Percentiles rank a stretch among this genome's conserved stretches.
Evolutionary conservation across 2,797 vertebrate genomes (phyloP).

Genomic region (Trachurus trachurus): DNA sequence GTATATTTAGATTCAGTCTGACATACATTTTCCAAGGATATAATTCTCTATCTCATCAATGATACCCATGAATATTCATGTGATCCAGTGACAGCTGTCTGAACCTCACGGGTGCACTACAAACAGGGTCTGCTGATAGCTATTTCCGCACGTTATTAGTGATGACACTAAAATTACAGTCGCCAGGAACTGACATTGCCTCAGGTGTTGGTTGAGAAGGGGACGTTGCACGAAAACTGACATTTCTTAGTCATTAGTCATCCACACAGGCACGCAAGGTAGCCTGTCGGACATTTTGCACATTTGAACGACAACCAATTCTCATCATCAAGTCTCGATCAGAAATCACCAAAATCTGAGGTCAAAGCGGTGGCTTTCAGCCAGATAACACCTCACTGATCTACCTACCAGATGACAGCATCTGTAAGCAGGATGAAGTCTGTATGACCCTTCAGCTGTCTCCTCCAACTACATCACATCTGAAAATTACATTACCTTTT

Average conservation of each 20-base stretch:
- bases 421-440: constrained; percentile 12
- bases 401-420: background rate
- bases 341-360: background rate
- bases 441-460: constrained; percentile 25
- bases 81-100: background rate
- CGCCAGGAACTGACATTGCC: background rate
- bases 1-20: no score
- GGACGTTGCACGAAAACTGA: background rate
- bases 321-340: background rate
- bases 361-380: constrained; percentile 28
- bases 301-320: background rate
- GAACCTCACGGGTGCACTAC: background rate
- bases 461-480: constrained; percentile 24
- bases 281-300: no score
- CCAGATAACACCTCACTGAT: constrained; percentile 7
- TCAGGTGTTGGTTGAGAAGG: background rate
- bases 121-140: background rate
- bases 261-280: no score
- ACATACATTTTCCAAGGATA: no score
- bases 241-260: no score
- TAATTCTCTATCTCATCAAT: no score
- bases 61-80: no score
- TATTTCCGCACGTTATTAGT: background rate
- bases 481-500: constrained; percentile 40
- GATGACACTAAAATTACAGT: background rate